Conservation (phyloP, 2,797 vertebrate genomes). For the Crocidura indochinensis region DNA sequence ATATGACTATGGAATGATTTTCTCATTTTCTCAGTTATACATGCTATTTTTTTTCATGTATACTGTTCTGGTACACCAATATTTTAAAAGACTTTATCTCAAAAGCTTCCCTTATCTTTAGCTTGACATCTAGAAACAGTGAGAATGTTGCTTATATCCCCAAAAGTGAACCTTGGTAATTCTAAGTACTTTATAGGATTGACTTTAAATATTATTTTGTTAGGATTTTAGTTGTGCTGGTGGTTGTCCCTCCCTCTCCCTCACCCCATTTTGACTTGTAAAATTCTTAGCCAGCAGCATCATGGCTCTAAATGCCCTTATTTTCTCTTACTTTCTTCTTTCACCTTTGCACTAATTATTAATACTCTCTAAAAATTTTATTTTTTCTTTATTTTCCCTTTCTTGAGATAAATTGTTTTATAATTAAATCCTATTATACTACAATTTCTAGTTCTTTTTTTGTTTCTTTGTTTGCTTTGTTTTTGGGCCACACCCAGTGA, state of each 20-base stretch:
- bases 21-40: not conserved
- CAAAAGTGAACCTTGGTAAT: not conserved
- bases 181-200: not conserved
- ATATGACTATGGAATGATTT: constrained; percentile 30
- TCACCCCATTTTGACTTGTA: no score
- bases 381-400: not conserved
- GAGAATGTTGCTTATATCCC: not conserved
- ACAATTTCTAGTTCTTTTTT: not conserved
- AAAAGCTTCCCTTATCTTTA: not conserved
- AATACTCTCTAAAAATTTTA: not conserved
- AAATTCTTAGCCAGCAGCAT: no score
- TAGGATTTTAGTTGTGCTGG: no score
- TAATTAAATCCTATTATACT: not conserved
- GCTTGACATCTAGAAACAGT: not conserved
- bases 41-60: not conserved
- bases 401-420: not conserved
- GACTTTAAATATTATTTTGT: no score
- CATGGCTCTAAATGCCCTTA: no score
- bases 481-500: no score
- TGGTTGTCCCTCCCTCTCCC: no score
- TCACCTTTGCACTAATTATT: not conserved
- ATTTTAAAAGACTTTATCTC: not conserved
- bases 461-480: no score
- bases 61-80: not conserved
- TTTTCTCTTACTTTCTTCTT: not conserved